These are phyloP conservation scores for Xestia rhomboidea DNA, from an alignment of 2,888 invertebrate species.

Conservation along the genomic window DNA sequence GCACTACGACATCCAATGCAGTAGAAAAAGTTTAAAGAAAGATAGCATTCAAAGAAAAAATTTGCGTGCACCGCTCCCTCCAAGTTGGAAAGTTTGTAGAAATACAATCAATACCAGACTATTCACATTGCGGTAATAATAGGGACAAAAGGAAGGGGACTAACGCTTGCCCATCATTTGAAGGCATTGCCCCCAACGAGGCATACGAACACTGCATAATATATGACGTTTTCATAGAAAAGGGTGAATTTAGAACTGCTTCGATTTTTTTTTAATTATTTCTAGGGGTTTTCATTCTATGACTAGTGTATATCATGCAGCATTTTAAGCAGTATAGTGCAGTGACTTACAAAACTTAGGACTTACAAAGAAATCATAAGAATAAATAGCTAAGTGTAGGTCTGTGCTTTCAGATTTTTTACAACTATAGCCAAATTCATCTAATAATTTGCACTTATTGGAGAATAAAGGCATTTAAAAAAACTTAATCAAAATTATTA, in stretches of 20 bases:
- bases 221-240: conserved; percentile 44
- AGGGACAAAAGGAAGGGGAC: conserved; percentile 48
- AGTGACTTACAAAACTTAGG: conserved; percentile 8
- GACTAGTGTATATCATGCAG: conserved; percentile 35
- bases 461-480: conserved; percentile 24
- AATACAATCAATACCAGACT: conserved; percentile 57
- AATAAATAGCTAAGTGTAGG: conserved; percentile 30
- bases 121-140: conserved; percentile 42
- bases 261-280: conserved; percentile 1
- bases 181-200: conserved; percentile 53
- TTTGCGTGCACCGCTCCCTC: conserved; percentile 46
- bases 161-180: conserved; percentile 50
- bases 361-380: neutral
- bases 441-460: conserved; percentile 30
- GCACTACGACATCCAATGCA: conserved; percentile 48
- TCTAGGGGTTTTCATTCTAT: neutral
- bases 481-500: neutral
- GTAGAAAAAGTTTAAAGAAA: conserved; percentile 28
- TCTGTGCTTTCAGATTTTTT: conserved; percentile 44
- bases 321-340: conserved; percentile 23
- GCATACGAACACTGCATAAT: conserved; percentile 58
- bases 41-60: conserved; percentile 22
- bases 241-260: conserved; percentile 4
- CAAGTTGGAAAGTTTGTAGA: conserved; percentile 45
- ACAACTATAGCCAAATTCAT: conserved; percentile 44